Evolutionary conservation across 2,797 vertebrate genomes (phyloP), one percentile per base, ranked within the genome.

Genomic region (Acanthopagrus latus): DNA sequence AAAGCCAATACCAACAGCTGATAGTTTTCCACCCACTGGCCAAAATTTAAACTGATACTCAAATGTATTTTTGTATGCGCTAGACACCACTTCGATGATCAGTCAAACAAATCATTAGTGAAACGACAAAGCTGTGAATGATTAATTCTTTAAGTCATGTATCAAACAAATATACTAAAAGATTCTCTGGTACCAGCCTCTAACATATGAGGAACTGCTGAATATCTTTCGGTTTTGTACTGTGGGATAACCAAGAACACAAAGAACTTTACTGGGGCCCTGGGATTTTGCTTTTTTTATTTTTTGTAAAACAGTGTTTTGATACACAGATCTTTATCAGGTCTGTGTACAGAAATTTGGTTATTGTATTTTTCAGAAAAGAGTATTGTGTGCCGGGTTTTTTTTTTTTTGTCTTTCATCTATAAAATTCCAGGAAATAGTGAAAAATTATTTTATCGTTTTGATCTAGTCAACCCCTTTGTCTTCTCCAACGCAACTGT

Each of bases 1-100:
- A 83, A 82, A 85, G 81, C 57, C 2, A 46, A 83, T 58, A 71
- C 83, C 12, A 75, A 76, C 81, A 85, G 74, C 63, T 84, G 84
- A 81, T 69, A 51, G 56, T 82, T 88, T 86, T 81, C 73, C 67
- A 84, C 52, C 67, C 48, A 65, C 43, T 16, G 21, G 56, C 18
- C 48, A 63, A 67, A 71, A 65, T 47, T 48, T 60, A 27, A 64
- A 65, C 25, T 25, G 56, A 83, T 44, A 64, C 70, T 57, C 18
- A 44, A 8, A 50, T 70, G 23, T 33, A 33, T 69, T 67, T 66
- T 58, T 59, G 16, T 47, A 46, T 12, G 20, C 12, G 25, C 29
- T 46, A 67, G 56, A 47, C 25, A 38, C 60, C 41, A 51, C 5
- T 14, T 46, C 5, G 1, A 2, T 38, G 10, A 38, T 60, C 11